Conservation (phyloP, 2,113 vertebrate genomes). For the Lathamus discolor region DNA sequence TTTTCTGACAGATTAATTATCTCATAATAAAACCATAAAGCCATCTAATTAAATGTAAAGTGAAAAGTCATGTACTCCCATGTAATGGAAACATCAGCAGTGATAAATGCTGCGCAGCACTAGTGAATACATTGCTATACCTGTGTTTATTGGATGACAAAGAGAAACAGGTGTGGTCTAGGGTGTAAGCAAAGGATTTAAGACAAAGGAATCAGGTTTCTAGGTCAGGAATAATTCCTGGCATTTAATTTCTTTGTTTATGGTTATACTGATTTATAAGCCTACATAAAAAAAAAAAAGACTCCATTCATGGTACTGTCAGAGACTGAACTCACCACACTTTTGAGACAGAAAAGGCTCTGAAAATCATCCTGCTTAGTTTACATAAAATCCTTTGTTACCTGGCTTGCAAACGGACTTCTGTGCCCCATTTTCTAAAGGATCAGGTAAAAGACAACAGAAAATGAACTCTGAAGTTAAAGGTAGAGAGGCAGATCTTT, state of each 20-base stretch:
- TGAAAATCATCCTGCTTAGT: background rate
- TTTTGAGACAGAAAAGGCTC: background rate
- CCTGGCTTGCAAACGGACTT: background rate
- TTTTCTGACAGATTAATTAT: constrained; percentile 30
- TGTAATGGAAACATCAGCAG: constrained; percentile 7
- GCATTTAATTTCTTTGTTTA: constrained; percentile 17
- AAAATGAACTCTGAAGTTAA: background rate
- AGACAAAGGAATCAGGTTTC: background rate
- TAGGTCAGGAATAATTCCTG: background rate
- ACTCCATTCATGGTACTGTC: background rate
- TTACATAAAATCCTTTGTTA: background rate
- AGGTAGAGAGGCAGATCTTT: background rate
- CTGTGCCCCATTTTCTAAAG: background rate
- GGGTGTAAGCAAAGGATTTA: background rate
- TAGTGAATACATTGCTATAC: background rate
- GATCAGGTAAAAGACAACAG: background rate
- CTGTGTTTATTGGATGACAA: background rate
- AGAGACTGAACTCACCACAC: background rate
- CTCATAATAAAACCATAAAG: constrained; percentile 16
- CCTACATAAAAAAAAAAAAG: background rate
- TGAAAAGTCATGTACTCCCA: background rate
- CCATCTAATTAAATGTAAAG: constrained; percentile 34
- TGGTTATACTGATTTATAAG: background rate
- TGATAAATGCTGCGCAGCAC: background rate
- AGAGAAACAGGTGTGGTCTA: background rate